Conservation (phyloP, 2,888 invertebrate genomes). For the Empis livida region DNA sequence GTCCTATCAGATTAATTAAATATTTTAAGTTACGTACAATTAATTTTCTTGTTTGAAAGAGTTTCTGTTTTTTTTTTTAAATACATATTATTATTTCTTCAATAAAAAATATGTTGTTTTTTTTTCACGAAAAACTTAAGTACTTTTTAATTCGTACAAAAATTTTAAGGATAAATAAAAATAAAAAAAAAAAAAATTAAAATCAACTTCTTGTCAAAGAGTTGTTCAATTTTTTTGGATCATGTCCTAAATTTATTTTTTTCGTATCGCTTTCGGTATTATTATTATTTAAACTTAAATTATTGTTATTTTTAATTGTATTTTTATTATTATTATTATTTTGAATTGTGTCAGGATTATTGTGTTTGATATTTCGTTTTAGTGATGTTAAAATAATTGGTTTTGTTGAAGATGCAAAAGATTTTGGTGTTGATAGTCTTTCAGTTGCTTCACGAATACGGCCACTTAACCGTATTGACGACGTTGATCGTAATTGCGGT, state of each 20-base stretch:
- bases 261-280: slow-evolving; percentile 1
- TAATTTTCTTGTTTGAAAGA: no score
- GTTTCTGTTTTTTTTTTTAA: no score
- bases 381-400: slow-evolving; percentile 11
- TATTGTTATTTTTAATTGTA: not conserved
- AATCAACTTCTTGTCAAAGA: not conserved
- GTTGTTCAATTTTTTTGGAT: slow-evolving; percentile 11
- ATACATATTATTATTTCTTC: no score
- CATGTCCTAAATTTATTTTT: slow-evolving; percentile 11
- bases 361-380: not conserved
- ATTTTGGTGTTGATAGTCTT: slow-evolving; percentile 33
- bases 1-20: no score
- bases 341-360: slow-evolving; percentile 5
- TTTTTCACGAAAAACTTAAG: no score
- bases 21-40: no score
- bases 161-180: not conserved
- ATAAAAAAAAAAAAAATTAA: not conserved
- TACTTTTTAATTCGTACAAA: no score
- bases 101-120: no score
- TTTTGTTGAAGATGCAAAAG: slow-evolving; percentile 11
- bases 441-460: slow-evolving; percentile 36
- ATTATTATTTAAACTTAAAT: not conserved
- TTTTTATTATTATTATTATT: not conserved
- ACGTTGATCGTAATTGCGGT: slow-evolving; percentile 18
- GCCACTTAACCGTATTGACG: slow-evolving; percentile 36